A percentile compares a stretch with the other conserved stretches of the same genome.
Evolutionary conservation across 2,888 invertebrate species (phyloP).

Genomic region (Campoplex nolae): DNA sequence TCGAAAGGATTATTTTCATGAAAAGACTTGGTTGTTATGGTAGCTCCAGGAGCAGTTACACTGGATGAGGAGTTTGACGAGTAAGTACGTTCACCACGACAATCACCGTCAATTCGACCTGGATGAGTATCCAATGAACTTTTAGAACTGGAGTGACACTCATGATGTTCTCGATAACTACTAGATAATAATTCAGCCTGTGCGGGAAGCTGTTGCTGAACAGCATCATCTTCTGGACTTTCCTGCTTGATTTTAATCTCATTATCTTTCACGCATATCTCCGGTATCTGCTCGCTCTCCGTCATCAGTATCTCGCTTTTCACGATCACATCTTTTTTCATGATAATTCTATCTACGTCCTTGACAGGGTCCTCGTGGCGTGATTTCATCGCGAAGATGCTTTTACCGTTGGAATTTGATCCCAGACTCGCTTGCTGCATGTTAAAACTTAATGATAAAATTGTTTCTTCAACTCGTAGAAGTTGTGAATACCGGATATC

Average conservation of each 20-base stretch:
- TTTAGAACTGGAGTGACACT: slow-evolving; percentile 22
- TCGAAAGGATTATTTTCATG: slow-evolving; percentile 44
- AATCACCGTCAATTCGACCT: slow-evolving; percentile 25
- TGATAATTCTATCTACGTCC: slow-evolving; percentile 47
- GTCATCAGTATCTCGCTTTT: slow-evolving; percentile 67
- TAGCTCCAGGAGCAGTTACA: background rate
- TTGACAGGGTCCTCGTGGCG: slow-evolving; percentile 30
- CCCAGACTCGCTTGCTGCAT: slow-evolving; percentile 81
- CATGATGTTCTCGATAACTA: background rate
- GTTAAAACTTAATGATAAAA: slow-evolving; percentile 19
- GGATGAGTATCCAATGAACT: slow-evolving; percentile 12
- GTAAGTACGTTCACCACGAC: slow-evolving; percentile 51
- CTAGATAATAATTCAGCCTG: slow-evolving; percentile 2
- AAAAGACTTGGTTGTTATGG: slow-evolving; percentile 27
- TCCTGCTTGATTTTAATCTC: slow-evolving; percentile 78
- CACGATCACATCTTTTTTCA: slow-evolving; percentile 66
- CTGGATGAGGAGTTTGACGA: slow-evolving; percentile 18
- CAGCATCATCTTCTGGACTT: slow-evolving; percentile 61
- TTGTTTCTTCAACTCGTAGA: background rate
- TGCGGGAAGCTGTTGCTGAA: slow-evolving; percentile 15
- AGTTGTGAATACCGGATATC: background rate
- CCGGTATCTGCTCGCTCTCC: slow-evolving; percentile 59
- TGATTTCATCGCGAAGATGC: slow-evolving; percentile 44
- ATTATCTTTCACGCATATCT: slow-evolving; percentile 49
- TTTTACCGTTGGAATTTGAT: slow-evolving; percentile 23